A percentile compares a stretch with the other conserved stretches of the same genome.
phyloP scores from a whole-genome alignment of 2,797 vertebrate genomes.

The Cynopterus sphinx region DNA sequence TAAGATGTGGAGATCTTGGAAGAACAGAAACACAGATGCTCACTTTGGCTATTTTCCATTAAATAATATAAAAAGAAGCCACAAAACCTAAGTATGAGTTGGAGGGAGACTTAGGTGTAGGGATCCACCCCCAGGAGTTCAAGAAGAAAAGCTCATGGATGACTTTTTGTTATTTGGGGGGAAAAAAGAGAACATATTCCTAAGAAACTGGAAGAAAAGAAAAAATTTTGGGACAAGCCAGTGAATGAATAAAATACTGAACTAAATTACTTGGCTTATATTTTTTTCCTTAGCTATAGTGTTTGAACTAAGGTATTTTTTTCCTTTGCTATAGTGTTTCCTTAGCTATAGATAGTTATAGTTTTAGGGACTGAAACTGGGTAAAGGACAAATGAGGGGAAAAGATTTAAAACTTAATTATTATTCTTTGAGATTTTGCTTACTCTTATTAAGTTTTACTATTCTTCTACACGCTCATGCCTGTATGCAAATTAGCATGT shows the following conservation, averaged over 20 bases:
- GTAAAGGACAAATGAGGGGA: neutral
- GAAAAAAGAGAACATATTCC: neutral
- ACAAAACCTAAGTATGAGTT: neutral
- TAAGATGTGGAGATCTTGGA: neutral
- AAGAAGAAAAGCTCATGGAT: neutral
- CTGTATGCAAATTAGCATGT: neutral
- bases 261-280: neutral
- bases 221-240: neutral
- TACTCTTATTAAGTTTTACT: neutral
- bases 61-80: neutral
- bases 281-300: neutral
- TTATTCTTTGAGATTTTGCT: neutral
- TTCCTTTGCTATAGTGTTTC: neutral
- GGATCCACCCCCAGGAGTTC: neutral
- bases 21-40: neutral
- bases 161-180: neutral
- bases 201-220: neutral
- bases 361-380: neutral
- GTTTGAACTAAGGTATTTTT: neutral
- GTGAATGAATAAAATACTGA: neutral
- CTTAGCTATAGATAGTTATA: no score
- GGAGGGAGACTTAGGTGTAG: neutral
- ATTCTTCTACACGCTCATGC: neutral
- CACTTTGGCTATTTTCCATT: constrained; percentile 7
- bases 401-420: neutral